Percentiles rank a stretch among this genome's conserved stretches.
Evolutionary conservation across 2,888 invertebrate genomes (phyloP).

Genomic region (Trissoscelio sp.): DNA sequence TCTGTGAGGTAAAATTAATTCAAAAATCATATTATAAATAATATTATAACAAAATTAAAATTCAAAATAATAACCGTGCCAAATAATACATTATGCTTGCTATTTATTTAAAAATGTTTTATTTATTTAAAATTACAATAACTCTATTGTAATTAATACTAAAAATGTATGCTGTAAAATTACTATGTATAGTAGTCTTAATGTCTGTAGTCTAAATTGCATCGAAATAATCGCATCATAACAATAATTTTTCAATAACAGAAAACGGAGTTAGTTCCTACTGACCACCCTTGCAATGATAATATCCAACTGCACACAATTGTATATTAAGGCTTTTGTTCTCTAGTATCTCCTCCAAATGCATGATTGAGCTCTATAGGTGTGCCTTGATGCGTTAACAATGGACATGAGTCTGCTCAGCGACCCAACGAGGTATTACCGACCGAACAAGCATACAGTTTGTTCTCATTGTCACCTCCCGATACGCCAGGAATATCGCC

Average conservation of each 20-base stretch:
- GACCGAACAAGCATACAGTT: conserved; percentile 80
- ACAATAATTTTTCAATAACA: conserved; percentile 63
- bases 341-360: conserved; percentile 78
- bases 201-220: conserved; percentile 51
- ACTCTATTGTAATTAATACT: too few relatives aligned
- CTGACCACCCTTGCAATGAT: conserved; percentile 65
- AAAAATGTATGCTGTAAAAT: too few relatives aligned
- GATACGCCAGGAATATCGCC: conserved; percentile 79
- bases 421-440: conserved; percentile 81
- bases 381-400: conserved; percentile 77
- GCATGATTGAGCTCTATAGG: conserved; percentile 76
- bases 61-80: too few relatives aligned
- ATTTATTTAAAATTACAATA: too few relatives aligned
- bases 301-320: conserved; percentile 73
- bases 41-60: too few relatives aligned
- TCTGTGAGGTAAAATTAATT: too few relatives aligned
- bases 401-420: conserved; percentile 78
- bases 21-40: too few relatives aligned
- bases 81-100: too few relatives aligned
- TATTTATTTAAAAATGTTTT: too few relatives aligned
- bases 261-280: conserved; percentile 64
- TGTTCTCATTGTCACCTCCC: conserved; percentile 80
- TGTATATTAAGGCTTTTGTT: conserved; percentile 79
- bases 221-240: conserved; percentile 35
- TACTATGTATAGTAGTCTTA: too few relatives aligned